A percentile compares a stretch with the other conserved stretches of the same genome.
Conservation (phyloP, 2,113 vertebrate species). For the Platichthys stellatus region DNA sequence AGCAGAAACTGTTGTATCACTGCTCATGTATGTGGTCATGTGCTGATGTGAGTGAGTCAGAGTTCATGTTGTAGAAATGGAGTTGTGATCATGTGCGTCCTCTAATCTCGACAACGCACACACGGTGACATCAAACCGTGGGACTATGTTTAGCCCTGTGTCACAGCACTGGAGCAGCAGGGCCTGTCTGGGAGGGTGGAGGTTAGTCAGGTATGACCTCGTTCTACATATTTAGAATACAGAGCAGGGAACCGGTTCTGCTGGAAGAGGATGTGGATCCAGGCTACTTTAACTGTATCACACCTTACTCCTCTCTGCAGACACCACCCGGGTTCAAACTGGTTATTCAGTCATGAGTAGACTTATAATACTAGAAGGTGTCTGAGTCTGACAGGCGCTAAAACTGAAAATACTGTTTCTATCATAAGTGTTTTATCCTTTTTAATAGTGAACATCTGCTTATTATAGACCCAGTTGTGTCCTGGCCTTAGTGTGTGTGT, state of each 20-base stretch:
- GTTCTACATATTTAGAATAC: constrained; percentile 70
- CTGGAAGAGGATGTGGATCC: constrained; percentile 52
- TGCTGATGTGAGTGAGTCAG: no score
- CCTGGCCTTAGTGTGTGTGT: not conserved
- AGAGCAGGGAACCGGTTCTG: constrained; percentile 66
- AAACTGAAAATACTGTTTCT: not conserved
- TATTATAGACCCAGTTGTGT: not conserved
- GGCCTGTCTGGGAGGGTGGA: constrained; percentile 38
- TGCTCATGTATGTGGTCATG: no score
- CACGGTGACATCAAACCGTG: not conserved
- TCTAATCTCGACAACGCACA: no score
- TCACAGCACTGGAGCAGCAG: constrained; percentile 20
- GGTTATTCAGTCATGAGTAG: not conserved
- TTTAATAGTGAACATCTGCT: not conserved
- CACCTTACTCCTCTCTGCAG: not conserved
- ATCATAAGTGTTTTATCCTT: not conserved
- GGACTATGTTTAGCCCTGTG: not conserved
- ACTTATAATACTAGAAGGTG: not conserved
- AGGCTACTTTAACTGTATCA: constrained; percentile 35
- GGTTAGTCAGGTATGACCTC: constrained; percentile 71
- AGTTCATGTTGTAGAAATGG: no score
- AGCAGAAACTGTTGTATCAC: no score
- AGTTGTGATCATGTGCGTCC: no score
- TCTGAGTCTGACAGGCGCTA: no score
- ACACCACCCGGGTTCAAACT: not conserved